Evolutionary conservation across 2,797 vertebrate species (phyloP).

Genomic region (Hydrophis major): DNA sequence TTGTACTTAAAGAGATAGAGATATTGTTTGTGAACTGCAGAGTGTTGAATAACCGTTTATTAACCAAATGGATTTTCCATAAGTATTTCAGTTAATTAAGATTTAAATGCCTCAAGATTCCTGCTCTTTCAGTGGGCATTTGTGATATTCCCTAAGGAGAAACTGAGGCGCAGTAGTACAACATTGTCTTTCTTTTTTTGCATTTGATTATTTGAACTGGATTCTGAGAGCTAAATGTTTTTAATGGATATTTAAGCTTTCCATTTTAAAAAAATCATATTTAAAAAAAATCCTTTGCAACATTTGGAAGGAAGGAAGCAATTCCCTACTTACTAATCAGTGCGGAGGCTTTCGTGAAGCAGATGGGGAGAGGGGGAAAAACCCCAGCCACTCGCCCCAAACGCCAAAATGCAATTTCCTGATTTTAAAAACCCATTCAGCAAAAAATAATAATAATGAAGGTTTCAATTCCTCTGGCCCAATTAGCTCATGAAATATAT

Average conservation of each 20-base stretch:
- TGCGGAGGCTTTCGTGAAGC: not conserved
- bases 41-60: too few species aligned
- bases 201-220: not conserved
- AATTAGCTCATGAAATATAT: not conserved
- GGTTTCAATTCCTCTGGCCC: not conserved
- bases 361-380: not conserved
- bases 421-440: not conserved
- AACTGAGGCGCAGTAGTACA: not conserved
- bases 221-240: not conserved
- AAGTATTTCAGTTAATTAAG: not conserved
- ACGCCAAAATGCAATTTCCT: not conserved
- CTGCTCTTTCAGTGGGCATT: not conserved
- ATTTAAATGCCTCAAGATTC: not conserved
- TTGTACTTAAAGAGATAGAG: not conserved
- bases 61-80: not conserved
- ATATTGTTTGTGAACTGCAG: not conserved
- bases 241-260: not conserved
- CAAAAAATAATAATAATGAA: not conserved
- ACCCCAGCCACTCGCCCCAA: not conserved
- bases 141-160: not conserved
- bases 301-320: not conserved
- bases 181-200: not conserved
- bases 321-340: not conserved
- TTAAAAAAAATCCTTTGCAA: not conserved
- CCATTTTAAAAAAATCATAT: not conserved